phyloP scores from a whole-genome alignment of 2,888 invertebrate genomes.

The Rosalia funebris region DNA sequence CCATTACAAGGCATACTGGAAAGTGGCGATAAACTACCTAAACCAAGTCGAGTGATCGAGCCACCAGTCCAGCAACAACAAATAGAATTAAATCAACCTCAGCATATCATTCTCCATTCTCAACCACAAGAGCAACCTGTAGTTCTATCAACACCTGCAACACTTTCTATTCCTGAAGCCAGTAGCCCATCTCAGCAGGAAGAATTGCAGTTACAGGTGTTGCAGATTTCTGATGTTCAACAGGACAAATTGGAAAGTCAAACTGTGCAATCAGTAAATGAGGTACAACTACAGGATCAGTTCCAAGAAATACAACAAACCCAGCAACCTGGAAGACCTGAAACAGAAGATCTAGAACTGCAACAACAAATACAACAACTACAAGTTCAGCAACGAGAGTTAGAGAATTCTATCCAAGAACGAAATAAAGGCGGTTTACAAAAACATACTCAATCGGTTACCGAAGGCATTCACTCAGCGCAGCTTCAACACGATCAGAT shows the following conservation, averaged over 20 bases:
- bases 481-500: conserved; percentile 13
- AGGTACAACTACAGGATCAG: conserved; percentile 17
- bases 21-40: conserved; percentile 10
- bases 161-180: background rate
- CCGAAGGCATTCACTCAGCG: too few species aligned
- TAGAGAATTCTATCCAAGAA: background rate
- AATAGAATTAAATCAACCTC: background rate
- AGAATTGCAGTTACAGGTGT: background rate
- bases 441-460: too few species aligned
- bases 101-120: background rate
- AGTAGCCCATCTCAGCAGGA: background rate
- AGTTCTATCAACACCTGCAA: conserved; percentile 26
- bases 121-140: conserved; percentile 4
- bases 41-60: background rate
- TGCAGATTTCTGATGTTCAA: background rate
- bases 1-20: conserved; percentile 39
- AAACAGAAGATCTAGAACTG: too few species aligned
- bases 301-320: conserved; percentile 6
- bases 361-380: too few species aligned
- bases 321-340: too few species aligned
- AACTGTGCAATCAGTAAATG: too few species aligned
- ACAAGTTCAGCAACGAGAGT: background rate
- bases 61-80: conserved; percentile 3
- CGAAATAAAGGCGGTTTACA: too few species aligned
- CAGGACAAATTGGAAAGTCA: too few species aligned